Conservation (phyloP, 2,888 invertebrate species). For the Drosophila kambysellisi region DNA sequence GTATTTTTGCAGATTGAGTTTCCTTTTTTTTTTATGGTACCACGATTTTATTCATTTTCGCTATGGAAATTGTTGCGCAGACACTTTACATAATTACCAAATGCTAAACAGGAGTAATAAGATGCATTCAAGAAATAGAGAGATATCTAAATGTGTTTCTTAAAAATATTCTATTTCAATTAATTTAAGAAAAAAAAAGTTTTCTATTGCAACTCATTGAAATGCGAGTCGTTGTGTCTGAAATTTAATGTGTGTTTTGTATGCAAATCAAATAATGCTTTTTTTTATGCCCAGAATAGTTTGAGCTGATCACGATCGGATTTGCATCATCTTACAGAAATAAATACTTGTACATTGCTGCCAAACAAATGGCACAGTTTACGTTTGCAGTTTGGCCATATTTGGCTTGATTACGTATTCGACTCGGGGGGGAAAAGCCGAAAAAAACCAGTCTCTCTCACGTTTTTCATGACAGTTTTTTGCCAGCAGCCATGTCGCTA, state of each 20-base stretch:
- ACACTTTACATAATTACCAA: constrained; percentile 72
- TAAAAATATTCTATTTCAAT: constrained; percentile 17
- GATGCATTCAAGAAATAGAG: constrained; percentile 1
- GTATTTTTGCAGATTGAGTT: constrained; percentile 37
- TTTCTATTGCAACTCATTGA: constrained; percentile 51
- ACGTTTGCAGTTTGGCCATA: constrained; percentile 48
- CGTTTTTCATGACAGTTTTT: constrained; percentile 42
- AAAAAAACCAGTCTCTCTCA: constrained; percentile 44
- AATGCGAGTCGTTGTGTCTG: constrained; percentile 48
- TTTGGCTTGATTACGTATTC: constrained; percentile 30
- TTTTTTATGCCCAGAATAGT: constrained; percentile 56
- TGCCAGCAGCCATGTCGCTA: constrained; percentile 1
- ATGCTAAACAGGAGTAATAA: constrained; percentile 39
- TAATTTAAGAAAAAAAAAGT: constrained; percentile 42
- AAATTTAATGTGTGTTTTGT: constrained; percentile 59
- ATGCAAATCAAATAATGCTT: constrained; percentile 63
- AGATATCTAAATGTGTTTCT: constrained; percentile 1
- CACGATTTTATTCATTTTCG: constrained; percentile 81
- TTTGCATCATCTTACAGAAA: constrained; percentile 43
- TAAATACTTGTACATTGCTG: constrained; percentile 3
- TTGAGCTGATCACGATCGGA: constrained; percentile 57
- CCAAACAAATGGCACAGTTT: constrained; percentile 47
- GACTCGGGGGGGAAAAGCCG: constrained; percentile 17
- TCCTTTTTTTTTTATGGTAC: constrained; percentile 65
- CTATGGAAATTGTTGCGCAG: constrained; percentile 44